Conservation (phyloP, 2,113 vertebrate genomes). For the Gulo gulo region DNA sequence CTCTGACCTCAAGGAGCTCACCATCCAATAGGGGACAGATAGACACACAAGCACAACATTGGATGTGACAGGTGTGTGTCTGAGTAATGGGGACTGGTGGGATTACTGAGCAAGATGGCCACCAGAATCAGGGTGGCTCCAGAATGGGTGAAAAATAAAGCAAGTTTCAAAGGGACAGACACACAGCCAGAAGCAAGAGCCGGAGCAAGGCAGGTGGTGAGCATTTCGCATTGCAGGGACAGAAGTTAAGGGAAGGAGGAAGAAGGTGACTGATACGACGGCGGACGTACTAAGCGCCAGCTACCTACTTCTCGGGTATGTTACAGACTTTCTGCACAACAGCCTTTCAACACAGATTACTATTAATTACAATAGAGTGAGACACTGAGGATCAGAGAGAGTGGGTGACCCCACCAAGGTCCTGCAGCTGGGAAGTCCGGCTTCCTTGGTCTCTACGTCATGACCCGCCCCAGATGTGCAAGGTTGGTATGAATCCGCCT, state of each 20-base stretch:
- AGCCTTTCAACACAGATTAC: not conserved
- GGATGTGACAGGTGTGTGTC: not conserved
- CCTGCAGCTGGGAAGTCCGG: not conserved
- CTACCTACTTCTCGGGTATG: not conserved
- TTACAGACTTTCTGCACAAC: not conserved
- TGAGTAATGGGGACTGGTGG: not conserved
- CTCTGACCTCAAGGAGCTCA: not conserved
- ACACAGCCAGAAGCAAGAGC: not conserved
- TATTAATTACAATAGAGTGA: not conserved
- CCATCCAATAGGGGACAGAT: not conserved
- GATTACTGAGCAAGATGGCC: not conserved
- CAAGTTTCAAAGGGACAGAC: not conserved
- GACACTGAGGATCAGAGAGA: not conserved
- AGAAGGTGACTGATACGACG: not conserved
- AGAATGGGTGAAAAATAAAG: not conserved
- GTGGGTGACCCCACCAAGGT: not conserved
- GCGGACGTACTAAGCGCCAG: fast-evolving
- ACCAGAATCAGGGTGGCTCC: not conserved
- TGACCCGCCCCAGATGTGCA: not conserved
- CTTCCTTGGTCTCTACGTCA: not conserved
- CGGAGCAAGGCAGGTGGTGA: not conserved
- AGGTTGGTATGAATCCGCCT: not conserved
- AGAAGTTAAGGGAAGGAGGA: not conserved
- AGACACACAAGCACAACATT: not conserved
- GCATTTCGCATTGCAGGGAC: fast-evolving